Conservation (phyloP, 2,113 vertebrate species). For the Sylvietta virens region DNA sequence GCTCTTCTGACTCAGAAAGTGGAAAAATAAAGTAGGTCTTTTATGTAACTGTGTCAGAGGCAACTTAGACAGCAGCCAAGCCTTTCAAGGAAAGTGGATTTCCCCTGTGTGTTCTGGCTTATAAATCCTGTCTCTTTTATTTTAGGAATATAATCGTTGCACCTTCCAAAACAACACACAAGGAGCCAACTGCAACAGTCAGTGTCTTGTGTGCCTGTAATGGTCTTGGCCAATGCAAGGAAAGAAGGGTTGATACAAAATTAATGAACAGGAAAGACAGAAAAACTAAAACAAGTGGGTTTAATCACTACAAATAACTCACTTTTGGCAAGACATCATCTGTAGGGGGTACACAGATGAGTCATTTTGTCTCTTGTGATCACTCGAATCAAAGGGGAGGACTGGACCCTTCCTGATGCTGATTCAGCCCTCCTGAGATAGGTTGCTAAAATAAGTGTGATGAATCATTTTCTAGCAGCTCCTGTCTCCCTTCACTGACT, state of each 20-base stretch:
- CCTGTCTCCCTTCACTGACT: background rate
- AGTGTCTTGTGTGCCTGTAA: constrained; percentile 42
- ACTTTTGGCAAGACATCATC: background rate
- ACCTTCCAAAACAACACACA: constrained; percentile 59
- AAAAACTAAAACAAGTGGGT: background rate
- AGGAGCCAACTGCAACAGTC: constrained; percentile 61
- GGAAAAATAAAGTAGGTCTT: constrained; percentile 64
- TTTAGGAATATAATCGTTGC: constrained; percentile 66
- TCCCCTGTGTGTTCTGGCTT: constrained; percentile 74
- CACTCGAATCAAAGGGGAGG: background rate
- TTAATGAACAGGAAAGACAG: background rate
- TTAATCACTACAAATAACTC: background rate
- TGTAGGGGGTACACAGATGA: background rate
- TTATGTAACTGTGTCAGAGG: constrained; percentile 53
- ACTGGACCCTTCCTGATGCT: background rate
- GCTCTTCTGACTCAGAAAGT: constrained; percentile 14
- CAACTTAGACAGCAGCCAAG: constrained; percentile 57
- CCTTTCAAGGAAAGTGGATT: constrained; percentile 75
- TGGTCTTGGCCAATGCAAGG: constrained; percentile 3
- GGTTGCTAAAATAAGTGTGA: background rate
- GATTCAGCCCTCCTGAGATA: background rate
- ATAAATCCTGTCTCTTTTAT: constrained; percentile 57
- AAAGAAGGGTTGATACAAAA: background rate
- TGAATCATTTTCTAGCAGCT: background rate
- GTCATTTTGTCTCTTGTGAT: background rate